Evolutionary conservation across 2,888 invertebrate genomes (phyloP).

Genomic region (Malthinus flaveolus): DNA sequence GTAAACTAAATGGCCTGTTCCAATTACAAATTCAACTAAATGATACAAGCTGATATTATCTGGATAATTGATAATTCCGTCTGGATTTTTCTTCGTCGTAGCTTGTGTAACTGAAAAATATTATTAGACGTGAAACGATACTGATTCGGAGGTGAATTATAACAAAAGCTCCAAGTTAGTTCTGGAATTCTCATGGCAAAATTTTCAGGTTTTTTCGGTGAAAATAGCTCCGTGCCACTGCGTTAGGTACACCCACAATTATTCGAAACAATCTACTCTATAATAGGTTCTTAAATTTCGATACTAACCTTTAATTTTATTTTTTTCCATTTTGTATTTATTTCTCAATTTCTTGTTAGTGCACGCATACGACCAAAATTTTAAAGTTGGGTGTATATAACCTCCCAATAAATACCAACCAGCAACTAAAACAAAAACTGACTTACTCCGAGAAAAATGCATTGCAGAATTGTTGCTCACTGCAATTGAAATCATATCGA

Average conservation of each 20-base stretch:
- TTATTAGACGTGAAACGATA: no score
- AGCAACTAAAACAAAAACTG: conserved; percentile 6
- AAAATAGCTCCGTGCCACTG: no score
- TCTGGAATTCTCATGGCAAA: no score
- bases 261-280: no score
- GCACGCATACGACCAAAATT: conserved; percentile 2
- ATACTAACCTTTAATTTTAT: background rate
- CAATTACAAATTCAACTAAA: background rate
- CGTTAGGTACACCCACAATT: no score
- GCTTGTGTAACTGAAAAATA: no score
- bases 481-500: background rate
- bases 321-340: background rate
- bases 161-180: no score
- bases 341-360: conserved; percentile 3
- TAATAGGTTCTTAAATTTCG: no score
- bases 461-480: background rate
- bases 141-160: no score
- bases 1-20: background rate
- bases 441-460: background rate
- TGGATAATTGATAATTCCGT: background rate
- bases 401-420: background rate
- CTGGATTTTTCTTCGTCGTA: background rate
- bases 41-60: background rate
- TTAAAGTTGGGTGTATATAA: background rate
- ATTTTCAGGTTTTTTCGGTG: no score